Conservation (phyloP, 2,888 invertebrate genomes). For the Drosophila eohydei region DNA sequence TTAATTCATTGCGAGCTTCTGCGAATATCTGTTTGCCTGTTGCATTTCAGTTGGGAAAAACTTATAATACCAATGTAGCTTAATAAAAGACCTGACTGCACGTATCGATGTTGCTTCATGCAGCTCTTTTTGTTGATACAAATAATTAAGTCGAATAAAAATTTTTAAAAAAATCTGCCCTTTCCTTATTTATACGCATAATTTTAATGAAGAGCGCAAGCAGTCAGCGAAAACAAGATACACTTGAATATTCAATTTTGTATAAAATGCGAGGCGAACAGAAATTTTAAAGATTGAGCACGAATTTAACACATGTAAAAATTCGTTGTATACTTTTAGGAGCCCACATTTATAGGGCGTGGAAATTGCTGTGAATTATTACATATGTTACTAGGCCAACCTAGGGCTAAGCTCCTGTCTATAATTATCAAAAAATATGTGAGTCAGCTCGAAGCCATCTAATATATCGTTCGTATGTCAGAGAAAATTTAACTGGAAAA, state of each 20-base stretch:
- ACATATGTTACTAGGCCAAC: background rate
- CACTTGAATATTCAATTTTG: background rate
- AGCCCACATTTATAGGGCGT: background rate
- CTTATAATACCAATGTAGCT: background rate
- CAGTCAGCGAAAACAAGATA: background rate
- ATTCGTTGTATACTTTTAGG: constrained; percentile 1
- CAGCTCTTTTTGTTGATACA: background rate
- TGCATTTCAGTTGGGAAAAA: background rate
- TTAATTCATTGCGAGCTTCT: background rate
- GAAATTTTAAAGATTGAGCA: background rate
- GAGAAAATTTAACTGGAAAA: background rate
- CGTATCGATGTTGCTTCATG: background rate
- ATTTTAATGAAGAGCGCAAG: background rate
- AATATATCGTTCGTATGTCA: too few relatives aligned
- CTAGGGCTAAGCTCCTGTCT: too few relatives aligned
- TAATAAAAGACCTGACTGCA: background rate
- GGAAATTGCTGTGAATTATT: background rate
- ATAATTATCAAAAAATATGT: background rate
- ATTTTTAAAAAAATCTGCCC: background rate
- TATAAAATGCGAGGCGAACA: background rate
- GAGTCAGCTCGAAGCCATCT: too few relatives aligned
- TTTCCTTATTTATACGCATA: background rate
- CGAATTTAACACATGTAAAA: background rate
- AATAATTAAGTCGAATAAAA: background rate
- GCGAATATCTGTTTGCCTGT: background rate